These are phyloP conservation scores for Struthidea cinerea DNA, from an alignment of 2,113 vertebrate genomes.

Conservation along the genomic window DNA sequence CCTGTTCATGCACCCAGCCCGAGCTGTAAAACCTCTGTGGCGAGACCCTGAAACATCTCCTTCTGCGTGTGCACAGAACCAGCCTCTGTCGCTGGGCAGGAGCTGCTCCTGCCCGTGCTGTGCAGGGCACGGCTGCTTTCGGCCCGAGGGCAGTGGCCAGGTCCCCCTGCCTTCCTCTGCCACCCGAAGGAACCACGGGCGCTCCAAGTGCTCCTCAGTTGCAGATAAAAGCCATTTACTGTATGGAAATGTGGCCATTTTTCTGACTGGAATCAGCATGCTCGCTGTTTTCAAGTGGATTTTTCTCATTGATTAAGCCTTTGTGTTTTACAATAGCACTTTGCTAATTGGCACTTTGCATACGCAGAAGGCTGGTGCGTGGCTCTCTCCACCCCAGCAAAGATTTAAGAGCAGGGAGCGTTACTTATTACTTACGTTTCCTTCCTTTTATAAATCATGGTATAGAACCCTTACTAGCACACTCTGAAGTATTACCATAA, in stretches of 20 bases:
- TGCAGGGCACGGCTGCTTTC: background rate
- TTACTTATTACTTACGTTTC: constrained; percentile 34
- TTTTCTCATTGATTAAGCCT: constrained; percentile 59
- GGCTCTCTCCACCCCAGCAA: constrained; percentile 16
- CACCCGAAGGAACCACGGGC: rapidly evolving
- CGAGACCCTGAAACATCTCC: background rate
- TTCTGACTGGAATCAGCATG: background rate
- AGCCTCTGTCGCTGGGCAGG: background rate
- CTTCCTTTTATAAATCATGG: constrained; percentile 39
- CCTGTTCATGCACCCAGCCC: background rate
- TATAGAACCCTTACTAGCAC: background rate
- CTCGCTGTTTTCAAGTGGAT: constrained; percentile 34
- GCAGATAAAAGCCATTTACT: background rate
- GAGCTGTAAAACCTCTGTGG: background rate
- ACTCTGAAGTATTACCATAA: constrained; percentile 44
- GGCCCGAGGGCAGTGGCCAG: background rate
- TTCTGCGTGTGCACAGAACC: rapidly evolving
- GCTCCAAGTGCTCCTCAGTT: background rate
- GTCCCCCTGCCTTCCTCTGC: background rate
- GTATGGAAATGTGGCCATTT: background rate
- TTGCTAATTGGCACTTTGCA: constrained; percentile 55
- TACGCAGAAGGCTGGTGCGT: background rate
- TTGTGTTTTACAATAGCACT: constrained; percentile 13
- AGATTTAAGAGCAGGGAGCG: constrained; percentile 34
- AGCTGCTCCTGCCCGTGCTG: background rate